A percentile compares a stretch with the other conserved stretches of the same genome.
Evolutionary conservation across 2,113 vertebrate species (phyloP).

Genomic region (Saccopteryx leptura): DNA sequence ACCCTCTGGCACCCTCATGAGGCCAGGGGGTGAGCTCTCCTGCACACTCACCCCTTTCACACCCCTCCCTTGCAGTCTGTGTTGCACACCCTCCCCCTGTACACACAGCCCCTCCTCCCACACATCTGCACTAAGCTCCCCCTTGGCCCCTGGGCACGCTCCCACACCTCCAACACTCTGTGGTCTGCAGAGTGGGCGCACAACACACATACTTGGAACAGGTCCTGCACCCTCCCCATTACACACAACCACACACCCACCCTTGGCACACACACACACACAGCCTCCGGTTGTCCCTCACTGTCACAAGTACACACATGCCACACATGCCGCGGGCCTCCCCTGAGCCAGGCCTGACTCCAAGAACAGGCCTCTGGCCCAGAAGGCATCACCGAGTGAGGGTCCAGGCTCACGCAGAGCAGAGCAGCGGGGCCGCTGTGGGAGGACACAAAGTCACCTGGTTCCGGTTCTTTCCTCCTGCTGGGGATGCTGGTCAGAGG

Average conservation of each 20-base stretch:
- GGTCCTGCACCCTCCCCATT: background rate
- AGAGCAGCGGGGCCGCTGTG: background rate
- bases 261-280: background rate
- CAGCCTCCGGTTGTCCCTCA: background rate
- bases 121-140: background rate
- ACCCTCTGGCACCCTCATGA: background rate
- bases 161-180: background rate
- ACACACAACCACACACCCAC: background rate
- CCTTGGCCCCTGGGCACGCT: no score
- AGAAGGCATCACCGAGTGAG: background rate
- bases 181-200: background rate
- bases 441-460: conserved; percentile 69
- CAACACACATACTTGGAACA: background rate
- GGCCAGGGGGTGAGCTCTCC: background rate
- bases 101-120: background rate
- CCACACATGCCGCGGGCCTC: fast-evolving
- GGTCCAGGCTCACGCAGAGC: background rate
- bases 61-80: background rate
- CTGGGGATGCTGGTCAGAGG: background rate
- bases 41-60: background rate
- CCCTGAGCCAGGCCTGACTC: background rate
- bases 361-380: background rate
- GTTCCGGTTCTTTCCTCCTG: conserved; percentile 50
- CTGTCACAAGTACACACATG: background rate
- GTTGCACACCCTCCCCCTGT: background rate